Evolutionary conservation across 2,797 vertebrate genomes (phyloP).

Genomic region (Phalloptychus januarius): DNA sequence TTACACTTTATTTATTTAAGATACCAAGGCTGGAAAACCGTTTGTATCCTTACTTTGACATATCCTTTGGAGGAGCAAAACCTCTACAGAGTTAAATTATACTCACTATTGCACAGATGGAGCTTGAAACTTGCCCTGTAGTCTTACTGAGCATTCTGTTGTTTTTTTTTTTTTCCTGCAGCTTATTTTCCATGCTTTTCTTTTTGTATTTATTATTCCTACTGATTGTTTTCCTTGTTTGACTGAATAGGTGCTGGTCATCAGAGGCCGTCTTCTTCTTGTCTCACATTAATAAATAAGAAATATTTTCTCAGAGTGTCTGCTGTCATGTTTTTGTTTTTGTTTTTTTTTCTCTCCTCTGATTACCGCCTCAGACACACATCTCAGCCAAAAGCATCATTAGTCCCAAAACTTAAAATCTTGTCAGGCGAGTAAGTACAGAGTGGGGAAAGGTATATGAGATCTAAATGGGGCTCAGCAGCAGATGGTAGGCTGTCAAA

Average conservation of each 20-base stretch:
- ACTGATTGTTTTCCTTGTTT: conserved; percentile 53
- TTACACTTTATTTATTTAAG: conserved; percentile 80
- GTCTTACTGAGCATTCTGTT: conserved; percentile 7
- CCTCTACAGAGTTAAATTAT: conserved; percentile 21
- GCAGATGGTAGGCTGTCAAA: conserved; percentile 77
- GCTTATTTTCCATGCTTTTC: conserved; percentile 1
- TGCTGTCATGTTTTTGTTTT: conserved; percentile 16
- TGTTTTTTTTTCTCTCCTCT: not conserved
- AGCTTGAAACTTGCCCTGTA: conserved; percentile 17
- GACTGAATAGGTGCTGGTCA: conserved; percentile 68
- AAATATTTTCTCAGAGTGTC: conserved; percentile 51
- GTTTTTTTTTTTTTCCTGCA: conserved; percentile 1
- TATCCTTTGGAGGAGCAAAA: conserved; percentile 78
- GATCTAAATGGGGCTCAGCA: conserved; percentile 61
- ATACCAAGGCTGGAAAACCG: conserved; percentile 76
- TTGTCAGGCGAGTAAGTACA: conserved; percentile 65
- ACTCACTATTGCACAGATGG: conserved; percentile 21
- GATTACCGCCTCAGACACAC: conserved; percentile 16
- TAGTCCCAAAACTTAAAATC: conserved; percentile 46
- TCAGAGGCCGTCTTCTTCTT: conserved; percentile 48
- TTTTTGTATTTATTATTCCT: conserved; percentile 30
- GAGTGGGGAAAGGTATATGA: conserved; percentile 58
- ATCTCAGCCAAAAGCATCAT: conserved; percentile 44
- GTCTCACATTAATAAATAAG: conserved; percentile 56
- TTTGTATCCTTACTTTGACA: conserved; percentile 81